Evolutionary conservation across 2,797 vertebrate species (phyloP), one percentile per base, ranked within the genome.

Genomic region (Gallinago solitaria): DNA sequence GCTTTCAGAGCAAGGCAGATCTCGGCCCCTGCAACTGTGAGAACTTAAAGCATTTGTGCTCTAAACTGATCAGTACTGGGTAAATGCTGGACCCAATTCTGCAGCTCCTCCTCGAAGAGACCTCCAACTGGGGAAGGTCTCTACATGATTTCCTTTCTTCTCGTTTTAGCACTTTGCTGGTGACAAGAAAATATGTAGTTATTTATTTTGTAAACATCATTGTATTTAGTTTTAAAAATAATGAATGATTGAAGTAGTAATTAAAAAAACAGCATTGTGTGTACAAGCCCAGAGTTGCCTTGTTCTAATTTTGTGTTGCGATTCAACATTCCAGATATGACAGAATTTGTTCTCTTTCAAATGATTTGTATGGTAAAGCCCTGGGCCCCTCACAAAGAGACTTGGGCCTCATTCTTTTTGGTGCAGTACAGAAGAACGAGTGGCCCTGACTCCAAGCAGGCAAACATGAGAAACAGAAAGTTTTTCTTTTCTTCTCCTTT

Each of bases 391-490:
- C 53, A 84, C 67, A 77, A 30, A 80, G 59, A 51, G 24, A 17
- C 28, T 43, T 32, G 47, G 50, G 33, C 59, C 35, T 84, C 51
- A 19, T 83, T 90, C 81, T 90, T 85, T 83, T 83, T 0, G 19
- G 45, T 85, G 79, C n/a, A 37, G 50, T 24, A 27, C 64, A 61
- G 81, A 85, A 71, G 83, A 93, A 65, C 0, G 1, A 90, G 75
- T 39, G 39, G 74, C 71, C 88, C 45, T 35, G 32, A 32, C 37
- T 85, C 37, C 35, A 69, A 93, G 76, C 75, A 85, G 75, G 69
- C 64, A 96, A 95, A 95, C 93, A 94, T 21, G 39, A 87, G 81
- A 91, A 95, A 95, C 78, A 85, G 80, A 86, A 96, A 78, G 71
- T 75, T 85, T 95, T 92, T 82, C 41, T 87, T 93, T 92, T 87